Conservation (phyloP, 1,140 invertebrate genomes). For the Papilio dardanus region DNA sequence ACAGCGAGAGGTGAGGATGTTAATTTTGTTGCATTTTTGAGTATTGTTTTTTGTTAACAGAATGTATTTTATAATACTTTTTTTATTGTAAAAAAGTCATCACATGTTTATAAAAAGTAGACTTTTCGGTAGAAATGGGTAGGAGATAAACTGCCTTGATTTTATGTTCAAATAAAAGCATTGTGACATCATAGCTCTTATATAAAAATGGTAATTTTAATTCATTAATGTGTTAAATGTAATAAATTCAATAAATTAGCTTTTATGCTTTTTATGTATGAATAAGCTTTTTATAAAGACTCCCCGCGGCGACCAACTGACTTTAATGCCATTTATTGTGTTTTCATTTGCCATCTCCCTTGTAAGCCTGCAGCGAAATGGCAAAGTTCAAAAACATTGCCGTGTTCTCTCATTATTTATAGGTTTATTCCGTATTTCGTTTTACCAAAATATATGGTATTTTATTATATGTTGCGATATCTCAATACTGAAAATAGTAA, state of each 20-base stretch:
- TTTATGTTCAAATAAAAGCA: too few relatives aligned
- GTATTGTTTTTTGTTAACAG: background rate
- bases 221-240: too few relatives aligned
- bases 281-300: background rate
- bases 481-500: background rate
- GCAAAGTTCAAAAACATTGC: background rate
- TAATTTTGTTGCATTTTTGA: background rate
- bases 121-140: background rate
- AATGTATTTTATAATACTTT: background rate
- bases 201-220: too few relatives aligned
- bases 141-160: too few relatives aligned
- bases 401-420: background rate
- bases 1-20: constrained; percentile 71
- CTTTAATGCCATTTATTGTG: background rate
- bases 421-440: background rate
- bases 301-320: background rate
- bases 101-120: background rate
- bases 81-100: background rate
- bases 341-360: background rate
- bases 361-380: background rate
- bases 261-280: background rate
- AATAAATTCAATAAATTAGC: background rate
- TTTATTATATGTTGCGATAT: background rate
- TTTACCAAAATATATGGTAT: background rate
- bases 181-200: too few relatives aligned